Evolutionary conservation across 1,140 invertebrate genomes (phyloP).

Genomic region (Alviniconcha marisindica): DNA sequence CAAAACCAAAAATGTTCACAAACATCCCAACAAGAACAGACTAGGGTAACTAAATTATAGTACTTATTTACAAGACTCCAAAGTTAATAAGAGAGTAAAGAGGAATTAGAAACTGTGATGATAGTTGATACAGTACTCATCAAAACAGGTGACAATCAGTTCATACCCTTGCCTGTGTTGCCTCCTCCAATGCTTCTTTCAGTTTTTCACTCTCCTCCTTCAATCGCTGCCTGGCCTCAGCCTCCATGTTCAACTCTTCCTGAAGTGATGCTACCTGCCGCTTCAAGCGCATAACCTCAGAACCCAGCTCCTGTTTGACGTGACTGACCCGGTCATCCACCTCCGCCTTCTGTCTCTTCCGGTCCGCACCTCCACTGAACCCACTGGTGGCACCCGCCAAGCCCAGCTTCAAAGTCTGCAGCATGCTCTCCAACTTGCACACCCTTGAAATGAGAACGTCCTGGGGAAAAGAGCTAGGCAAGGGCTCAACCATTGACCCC

Average conservation of each 20-base stretch:
- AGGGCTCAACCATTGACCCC: constrained; percentile 40
- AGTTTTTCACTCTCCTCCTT: constrained; percentile 55
- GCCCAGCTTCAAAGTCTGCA: constrained; percentile 64
- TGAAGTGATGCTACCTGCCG: constrained; percentile 47
- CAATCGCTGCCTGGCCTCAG: constrained; percentile 45
- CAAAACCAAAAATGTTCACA: too few species aligned
- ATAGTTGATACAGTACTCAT: too few species aligned
- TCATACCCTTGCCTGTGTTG: constrained; percentile 51
- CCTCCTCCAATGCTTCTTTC: constrained; percentile 52
- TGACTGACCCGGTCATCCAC: constrained; percentile 49
- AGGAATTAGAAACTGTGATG: too few species aligned
- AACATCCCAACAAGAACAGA: too few species aligned
- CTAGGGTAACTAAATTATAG: too few species aligned
- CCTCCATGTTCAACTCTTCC: constrained; percentile 51
- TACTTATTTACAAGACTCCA: too few species aligned
- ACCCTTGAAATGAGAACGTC: constrained; percentile 62
- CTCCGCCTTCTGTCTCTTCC: constrained; percentile 49
- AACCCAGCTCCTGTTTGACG: constrained; percentile 52
- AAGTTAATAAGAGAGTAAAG: too few species aligned
- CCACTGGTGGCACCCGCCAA: constrained; percentile 54
- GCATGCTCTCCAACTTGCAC: constrained; percentile 63
- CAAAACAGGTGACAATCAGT: neutral
- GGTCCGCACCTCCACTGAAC: constrained; percentile 49
- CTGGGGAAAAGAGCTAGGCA: constrained; percentile 54
- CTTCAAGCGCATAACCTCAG: constrained; percentile 51